Evolutionary conservation across 2,797 vertebrate species (phyloP), one percentile per base, ranked within the genome.

Genomic region (Falco rusticolus): DNA sequence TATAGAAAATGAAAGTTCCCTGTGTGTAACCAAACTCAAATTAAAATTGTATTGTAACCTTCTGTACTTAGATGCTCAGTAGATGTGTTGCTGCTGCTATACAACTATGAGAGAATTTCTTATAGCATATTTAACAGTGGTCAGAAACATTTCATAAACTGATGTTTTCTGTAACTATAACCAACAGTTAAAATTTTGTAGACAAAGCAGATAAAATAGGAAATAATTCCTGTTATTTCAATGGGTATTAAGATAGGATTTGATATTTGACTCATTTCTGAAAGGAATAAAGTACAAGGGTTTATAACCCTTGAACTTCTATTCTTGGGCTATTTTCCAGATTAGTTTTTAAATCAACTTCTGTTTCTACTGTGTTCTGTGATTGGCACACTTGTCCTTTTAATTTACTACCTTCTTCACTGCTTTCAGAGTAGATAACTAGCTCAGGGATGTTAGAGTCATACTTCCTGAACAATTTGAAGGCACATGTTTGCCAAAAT

Each of bases 361-460:
- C 78, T 92, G 63, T 97, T 95, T 92, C 5, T 77, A 24, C 65
- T 92, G 3, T 69, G 51, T 92, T 79, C 54, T 91, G 77, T 95
- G 89, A 85, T 80, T 91, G 79, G 48, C 89, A 84, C 22, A 20
- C 45, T 75, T 87, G 33, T 76, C 53, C 72, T 93, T 93, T 92
- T 93, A 57, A 53, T 94, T 94, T 96, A 83, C 74, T 68, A 66
- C 77, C 60, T 71, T 84, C 78, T 87, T 93, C 59, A 48, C 33
- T 89, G 60, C 66, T 95, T 94, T 86, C 84, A 92, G 69, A 87
- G 50, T 63, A 90, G 29, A 28, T 48, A 48, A 87, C n/a, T 82
- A 18, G 14, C 34, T 61, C 24, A 61, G 48, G 66, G 43, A 41
- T 51, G 66, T 86, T 86, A 56, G 28, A 82, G 24, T 93, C 33